A percentile compares a stretch with the other conserved stretches of the same genome.
phyloP scores from a whole-genome alignment of 1,140 invertebrate species.

The Sipha flava region DNA sequence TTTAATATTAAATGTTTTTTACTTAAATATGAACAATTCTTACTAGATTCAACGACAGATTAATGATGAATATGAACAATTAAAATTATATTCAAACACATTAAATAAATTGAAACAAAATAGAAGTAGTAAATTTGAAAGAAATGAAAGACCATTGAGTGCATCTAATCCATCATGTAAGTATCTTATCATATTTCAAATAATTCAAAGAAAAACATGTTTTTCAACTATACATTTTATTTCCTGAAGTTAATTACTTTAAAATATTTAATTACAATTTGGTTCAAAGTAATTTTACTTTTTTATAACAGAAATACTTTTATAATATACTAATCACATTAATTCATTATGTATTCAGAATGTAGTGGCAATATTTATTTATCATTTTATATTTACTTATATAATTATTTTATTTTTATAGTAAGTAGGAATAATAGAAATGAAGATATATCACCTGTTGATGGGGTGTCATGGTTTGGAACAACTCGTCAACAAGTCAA shows the following conservation, averaged over 20 bases:
- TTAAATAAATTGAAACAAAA: slow-evolving; percentile 52
- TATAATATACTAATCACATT: too few species aligned
- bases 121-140: slow-evolving; percentile 2
- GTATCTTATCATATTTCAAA: not conserved
- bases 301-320: too few species aligned
- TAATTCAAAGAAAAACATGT: not conserved
- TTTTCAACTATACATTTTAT: not conserved
- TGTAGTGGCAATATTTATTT: too few species aligned
- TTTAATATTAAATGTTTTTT: not conserved
- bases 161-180: slow-evolving; percentile 29
- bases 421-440: slow-evolving; percentile 1
- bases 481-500: slow-evolving; percentile 22
- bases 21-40: not conserved
- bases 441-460: slow-evolving; percentile 18
- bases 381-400: not conserved
- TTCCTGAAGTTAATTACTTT: too few species aligned
- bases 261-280: too few species aligned
- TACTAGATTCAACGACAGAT: slow-evolving; percentile 79
- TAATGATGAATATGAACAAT: slow-evolving; percentile 78
- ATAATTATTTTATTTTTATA: not conserved
- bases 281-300: too few species aligned
- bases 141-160: slow-evolving; percentile 13
- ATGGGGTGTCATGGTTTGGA: slow-evolving; percentile 36
- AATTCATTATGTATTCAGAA: too few species aligned
- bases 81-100: slow-evolving; percentile 70